phyloP scores from a whole-genome alignment of 2,797 vertebrate species.

The Lagocephalus sceleratus region DNA sequence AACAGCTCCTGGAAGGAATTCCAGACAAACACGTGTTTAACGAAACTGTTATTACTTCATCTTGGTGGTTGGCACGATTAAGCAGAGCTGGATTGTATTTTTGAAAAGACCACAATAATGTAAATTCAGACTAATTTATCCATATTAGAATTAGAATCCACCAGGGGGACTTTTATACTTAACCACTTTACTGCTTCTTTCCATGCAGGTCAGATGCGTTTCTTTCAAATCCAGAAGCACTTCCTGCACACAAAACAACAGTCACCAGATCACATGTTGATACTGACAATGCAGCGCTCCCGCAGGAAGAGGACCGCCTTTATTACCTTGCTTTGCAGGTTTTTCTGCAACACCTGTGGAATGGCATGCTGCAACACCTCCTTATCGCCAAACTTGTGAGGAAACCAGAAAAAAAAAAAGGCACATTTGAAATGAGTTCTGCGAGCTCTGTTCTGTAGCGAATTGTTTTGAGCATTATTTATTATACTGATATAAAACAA shows the following conservation, averaged over 20 bases:
- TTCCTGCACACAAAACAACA: conserved; percentile 60
- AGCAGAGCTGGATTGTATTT: no score
- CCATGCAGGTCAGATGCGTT: conserved; percentile 79
- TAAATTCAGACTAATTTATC: background rate
- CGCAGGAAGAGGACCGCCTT: background rate
- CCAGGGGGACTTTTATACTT: background rate
- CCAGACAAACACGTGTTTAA: no score
- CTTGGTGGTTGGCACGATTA: no score
- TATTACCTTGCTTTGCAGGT: conserved; percentile 55
- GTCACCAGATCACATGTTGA: background rate
- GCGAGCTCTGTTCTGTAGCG: no score
- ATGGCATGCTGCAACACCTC: conserved; percentile 79
- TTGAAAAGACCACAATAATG: no score
- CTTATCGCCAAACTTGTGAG: conserved; percentile 78
- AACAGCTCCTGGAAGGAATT: conserved; percentile 66
- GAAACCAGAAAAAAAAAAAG: background rate
- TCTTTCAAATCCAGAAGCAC: conserved; percentile 85
- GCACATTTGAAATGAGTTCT: background rate
- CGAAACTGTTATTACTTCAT: no score
- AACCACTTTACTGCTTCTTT: conserved; percentile 74
- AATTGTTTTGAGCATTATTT: no score
- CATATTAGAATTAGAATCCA: background rate
- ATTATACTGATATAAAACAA: background rate
- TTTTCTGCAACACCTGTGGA: conserved; percentile 66
- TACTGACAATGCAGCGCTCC: background rate